Evolutionary conservation across 1,140 invertebrate genomes (phyloP), one percentile per base, ranked within the genome.

Genomic region (Cephus cinctus): DNA sequence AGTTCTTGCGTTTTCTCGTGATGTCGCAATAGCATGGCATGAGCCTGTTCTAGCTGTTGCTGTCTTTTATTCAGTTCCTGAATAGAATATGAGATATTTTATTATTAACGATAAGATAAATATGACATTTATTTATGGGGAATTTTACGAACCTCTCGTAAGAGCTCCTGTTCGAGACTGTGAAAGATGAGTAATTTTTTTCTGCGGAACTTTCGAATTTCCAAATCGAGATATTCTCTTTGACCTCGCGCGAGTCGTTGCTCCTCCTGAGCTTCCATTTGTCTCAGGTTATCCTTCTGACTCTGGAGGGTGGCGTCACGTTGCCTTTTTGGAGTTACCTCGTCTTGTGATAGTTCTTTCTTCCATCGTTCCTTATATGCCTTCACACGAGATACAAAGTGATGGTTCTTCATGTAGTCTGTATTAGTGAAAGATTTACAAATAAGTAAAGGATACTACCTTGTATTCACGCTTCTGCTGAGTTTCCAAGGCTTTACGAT

Each of bases 391-490:
- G 11, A 2, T 43, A 18, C 4, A 20, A 32, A 22, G 5, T 38
- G 19, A 3, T 38, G 19, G 12, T 35, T 35, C 18, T 35, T 35
- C n/a, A 35, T 35, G 4, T 35, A 14, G n/a, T n/a, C 4, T 35
- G 12, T 35, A 5, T n/a, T 14, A 35, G 32, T 35, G 32, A 16
- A 38, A 18, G 12, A 16, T 12, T 12, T 25, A 12, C 5, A 43
- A 23, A 27, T 30, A 43, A n/a, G n/a, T 27, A 15, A 31, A 27
- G 30, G 3, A n/a, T 20, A 43, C 36, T 61, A 76, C 73, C 77
- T 99, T 99, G 78, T 98, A 98, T 73, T 98, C 96, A 69, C 92
- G 92, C 78, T 98, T 97, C 76, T 96, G 92, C 62, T 94, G 90
- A 47, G 87, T 79, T 71, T 92, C 88, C 65, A 96, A 94, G 25